A percentile compares a stretch with the other conserved stretches of the same genome.
Evolutionary conservation across 2,888 invertebrate genomes (phyloP).

Genomic region (Lathronympha strigana): DNA sequence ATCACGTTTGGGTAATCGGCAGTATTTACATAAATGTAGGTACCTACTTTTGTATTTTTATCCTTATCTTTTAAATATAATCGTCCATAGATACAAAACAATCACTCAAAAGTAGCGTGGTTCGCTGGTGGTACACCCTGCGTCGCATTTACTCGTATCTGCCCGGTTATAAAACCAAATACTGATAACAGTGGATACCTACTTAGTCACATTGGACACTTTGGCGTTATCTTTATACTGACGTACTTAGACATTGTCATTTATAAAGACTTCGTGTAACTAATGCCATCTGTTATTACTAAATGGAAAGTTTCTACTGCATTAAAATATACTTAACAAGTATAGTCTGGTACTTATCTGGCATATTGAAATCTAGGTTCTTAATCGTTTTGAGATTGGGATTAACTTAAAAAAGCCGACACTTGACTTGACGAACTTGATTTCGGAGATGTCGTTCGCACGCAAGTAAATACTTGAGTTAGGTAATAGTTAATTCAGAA

Average conservation of each 20-base stretch:
- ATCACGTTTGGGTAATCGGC: too few relatives aligned
- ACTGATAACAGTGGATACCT: conserved; percentile 27
- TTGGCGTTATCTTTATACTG: not conserved
- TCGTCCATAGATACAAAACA: not conserved
- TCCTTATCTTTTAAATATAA: not conserved
- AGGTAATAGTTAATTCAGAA: too few relatives aligned
- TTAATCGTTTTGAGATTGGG: too few relatives aligned
- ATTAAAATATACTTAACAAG: not conserved
- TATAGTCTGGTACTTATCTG: too few relatives aligned
- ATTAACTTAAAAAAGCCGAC: too few relatives aligned
- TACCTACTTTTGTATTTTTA: not conserved
- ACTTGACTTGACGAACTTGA: too few relatives aligned
- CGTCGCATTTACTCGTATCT: conserved; percentile 16
- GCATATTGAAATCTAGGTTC: too few relatives aligned
- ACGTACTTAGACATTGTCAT: not conserved
- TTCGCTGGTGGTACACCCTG: conserved; percentile 33
- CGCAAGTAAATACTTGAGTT: too few relatives aligned
- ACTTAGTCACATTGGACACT: conserved; percentile 6
- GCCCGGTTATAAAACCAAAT: conserved; percentile 20
- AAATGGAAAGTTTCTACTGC: not conserved
- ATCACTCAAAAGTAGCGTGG: conserved; percentile 21
- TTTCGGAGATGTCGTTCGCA: too few relatives aligned
- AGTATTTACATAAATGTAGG: not conserved
- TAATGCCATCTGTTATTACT: conserved; percentile 25
- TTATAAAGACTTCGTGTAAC: not conserved